Percentiles rank a stretch among this genome's conserved stretches.
phyloP scores from a whole-genome alignment of 1,140 invertebrate genomes.

The Triops cancriformis region DNA sequence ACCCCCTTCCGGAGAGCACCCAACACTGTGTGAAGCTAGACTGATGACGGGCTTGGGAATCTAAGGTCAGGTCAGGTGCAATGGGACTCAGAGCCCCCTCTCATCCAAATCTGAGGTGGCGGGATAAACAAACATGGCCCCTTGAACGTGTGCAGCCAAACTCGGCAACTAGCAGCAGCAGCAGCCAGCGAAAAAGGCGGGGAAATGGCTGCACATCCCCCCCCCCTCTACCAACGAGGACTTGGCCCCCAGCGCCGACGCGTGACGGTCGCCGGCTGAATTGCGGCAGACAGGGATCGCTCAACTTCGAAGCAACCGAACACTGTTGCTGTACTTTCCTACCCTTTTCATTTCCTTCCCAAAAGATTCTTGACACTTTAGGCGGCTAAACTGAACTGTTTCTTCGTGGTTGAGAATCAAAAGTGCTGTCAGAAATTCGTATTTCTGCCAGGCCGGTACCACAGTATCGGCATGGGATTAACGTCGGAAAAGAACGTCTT shows the following conservation, averaged over 20 bases:
- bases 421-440: no score
- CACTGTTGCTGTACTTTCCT: background rate
- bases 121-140: constrained; percentile 12
- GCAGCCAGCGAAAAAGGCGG: background rate
- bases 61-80: constrained; percentile 12
- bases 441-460: no score
- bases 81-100: background rate
- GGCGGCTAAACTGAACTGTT: no score
- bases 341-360: background rate
- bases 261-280: background rate
- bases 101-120: background rate
- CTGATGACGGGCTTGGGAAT: background rate
- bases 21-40: background rate
- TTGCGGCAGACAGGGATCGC: background rate
- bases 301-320: background rate
- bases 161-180: background rate
- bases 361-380: no score
- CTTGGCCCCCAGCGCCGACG: background rate
- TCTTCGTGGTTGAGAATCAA: no score
- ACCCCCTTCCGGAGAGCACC: background rate
- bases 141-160: background rate
- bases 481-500: no score
- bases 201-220: background rate
- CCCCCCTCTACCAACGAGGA: background rate
- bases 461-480: no score